Evolutionary conservation across 1,140 invertebrate genomes (phyloP), one percentile per base, ranked within the genome.

Genomic region (Epicauta chinensis): DNA sequence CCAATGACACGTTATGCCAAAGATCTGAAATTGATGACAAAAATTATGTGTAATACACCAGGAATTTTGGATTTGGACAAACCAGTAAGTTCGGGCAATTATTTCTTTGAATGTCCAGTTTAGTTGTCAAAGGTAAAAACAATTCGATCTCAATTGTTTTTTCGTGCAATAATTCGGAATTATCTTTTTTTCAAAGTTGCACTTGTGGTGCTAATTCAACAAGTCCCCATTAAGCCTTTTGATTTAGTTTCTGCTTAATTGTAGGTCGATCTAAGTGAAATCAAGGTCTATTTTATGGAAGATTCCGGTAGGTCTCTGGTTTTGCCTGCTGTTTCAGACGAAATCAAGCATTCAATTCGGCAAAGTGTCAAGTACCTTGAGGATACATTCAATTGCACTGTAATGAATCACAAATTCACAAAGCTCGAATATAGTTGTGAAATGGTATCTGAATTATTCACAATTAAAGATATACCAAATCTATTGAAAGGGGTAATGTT

Each of bases 251-350:
- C n/a, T n/a, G n/a, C n/a, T n/a, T n/a, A n/a, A n/a, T n/a, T 71
- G 71, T 2, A 81, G 80, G 80, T 91, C 5, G 77, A 86, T 61
- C 38, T 89, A 4, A 76, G 73, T 12, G 76, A 83, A 47, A 64
- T 93, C 15, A 83, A 81, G 44, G 81, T 87, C 61, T 91, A 81
- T 66, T 91, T 87, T 57, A 82, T 91, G 78, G 81, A 88, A 60
- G 80, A 86, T 52, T 82, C 86, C 57, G 80, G 79, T 3, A 77
- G 76, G 3, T 77, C 82, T 23, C 75, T 79, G 11, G 68, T 84
- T 5, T 73, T 81, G 14, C 77, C 78, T 12, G 71, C 74, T 5
- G 78, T 91, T 3, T 74, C 82, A 46, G 59, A 72, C 16, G 84
- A 91, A 58, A 77, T 91, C 3, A 80, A 78, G 61, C 65, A 69